Conservation (phyloP, 2,797 vertebrate species). For the Cephalopachus bancanus region DNA sequence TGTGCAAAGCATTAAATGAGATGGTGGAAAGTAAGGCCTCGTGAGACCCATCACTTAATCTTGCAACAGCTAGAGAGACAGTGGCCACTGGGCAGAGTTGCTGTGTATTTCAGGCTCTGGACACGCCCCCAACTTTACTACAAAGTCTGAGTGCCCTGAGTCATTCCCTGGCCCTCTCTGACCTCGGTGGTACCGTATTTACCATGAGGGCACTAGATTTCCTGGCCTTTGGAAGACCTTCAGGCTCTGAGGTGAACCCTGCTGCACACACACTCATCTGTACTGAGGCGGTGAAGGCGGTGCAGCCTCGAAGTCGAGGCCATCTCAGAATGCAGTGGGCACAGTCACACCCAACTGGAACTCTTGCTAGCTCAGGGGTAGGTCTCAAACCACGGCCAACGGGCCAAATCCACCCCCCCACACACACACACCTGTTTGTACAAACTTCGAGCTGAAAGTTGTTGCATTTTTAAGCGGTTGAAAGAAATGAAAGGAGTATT, state of each 20-base stretch:
- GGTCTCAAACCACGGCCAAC: background rate
- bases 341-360: background rate
- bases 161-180: background rate
- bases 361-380: background rate
- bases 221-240: background rate
- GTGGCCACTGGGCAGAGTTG: background rate
- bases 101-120: background rate
- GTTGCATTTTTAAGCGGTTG: background rate
- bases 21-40: background rate
- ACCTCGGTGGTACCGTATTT: background rate
- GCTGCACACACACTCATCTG: background rate
- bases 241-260: background rate
- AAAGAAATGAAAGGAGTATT: conserved; percentile 24
- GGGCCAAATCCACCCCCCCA: background rate
- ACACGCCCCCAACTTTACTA: background rate
- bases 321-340: background rate
- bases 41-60: background rate
- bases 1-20: background rate
- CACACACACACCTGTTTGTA: background rate
- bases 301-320: background rate
- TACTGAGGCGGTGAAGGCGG: background rate
- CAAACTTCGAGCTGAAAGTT: background rate
- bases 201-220: background rate
- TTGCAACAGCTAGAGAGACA: conserved; percentile 5
- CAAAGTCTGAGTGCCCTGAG: background rate